A percentile compares a stretch with the other conserved stretches of the same genome.
Conservation (phyloP, 1,140 invertebrate species). For the Micrasema minimum region DNA sequence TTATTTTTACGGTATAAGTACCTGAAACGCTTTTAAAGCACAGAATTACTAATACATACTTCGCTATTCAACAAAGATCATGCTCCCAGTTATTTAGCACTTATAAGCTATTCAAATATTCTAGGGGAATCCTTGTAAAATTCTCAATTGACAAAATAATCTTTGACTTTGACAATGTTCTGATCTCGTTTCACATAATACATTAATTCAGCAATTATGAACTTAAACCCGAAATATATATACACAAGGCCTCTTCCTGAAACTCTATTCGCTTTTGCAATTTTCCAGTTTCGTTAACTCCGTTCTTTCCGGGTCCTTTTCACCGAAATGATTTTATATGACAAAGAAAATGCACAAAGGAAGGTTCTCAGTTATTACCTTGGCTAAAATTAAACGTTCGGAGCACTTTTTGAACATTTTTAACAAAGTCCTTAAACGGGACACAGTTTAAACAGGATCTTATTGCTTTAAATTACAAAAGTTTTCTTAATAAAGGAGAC, state of each 20-base stretch:
- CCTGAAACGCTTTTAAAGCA: background rate
- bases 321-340: conserved; percentile 1
- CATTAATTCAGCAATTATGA: too few species aligned
- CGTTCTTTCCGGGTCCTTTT: background rate
- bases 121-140: too few species aligned
- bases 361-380: background rate
- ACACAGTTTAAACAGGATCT: conserved; percentile 3
- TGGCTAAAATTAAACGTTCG: conserved; percentile 1
- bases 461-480: conserved; percentile 20
- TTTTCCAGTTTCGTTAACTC: background rate
- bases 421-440: background rate
- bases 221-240: too few species aligned
- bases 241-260: background rate
- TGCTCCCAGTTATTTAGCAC: too few species aligned
- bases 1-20: conserved; percentile 9
- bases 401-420: background rate
- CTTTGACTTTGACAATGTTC: too few species aligned
- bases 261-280: background rate
- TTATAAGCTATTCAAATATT: too few species aligned
- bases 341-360: conserved; percentile 11
- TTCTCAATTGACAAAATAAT: too few species aligned
- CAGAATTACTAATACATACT: too few species aligned
- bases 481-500: background rate
- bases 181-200: too few species aligned
- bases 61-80: too few species aligned